A percentile compares a stretch with the other conserved stretches of the same genome.
Conservation (phyloP, 1,140 invertebrate species). For the Trachelipus rathkii region DNA sequence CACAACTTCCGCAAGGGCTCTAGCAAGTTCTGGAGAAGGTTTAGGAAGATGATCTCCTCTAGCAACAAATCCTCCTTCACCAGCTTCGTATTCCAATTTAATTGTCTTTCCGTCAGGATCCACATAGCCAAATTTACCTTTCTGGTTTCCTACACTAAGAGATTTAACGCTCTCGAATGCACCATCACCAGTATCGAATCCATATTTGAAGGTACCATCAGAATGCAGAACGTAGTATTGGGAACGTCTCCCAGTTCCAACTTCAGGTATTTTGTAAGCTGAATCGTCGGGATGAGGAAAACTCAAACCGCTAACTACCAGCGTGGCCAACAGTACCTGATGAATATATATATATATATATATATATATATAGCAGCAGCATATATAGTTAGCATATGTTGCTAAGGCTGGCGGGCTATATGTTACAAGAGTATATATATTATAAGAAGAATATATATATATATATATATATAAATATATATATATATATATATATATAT, state of each 20-base stretch:
- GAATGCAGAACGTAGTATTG: constrained; percentile 34
- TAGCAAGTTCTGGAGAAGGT: neutral
- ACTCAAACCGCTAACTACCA: constrained; percentile 20
- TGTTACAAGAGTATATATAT: too few relatives aligned
- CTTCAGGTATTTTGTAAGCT: constrained; percentile 24
- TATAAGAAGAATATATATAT: too few relatives aligned
- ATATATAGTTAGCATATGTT: too few relatives aligned
- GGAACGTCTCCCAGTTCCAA: constrained; percentile 21
- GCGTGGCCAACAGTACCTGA: constrained; percentile 23
- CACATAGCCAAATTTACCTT: constrained; percentile 35
- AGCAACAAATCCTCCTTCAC: constrained; percentile 35
- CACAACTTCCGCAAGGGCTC: neutral
- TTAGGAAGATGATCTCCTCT: constrained; percentile 30
- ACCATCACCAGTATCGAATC: constrained; percentile 37
- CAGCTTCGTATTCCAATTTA: constrained; percentile 33
- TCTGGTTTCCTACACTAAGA: constrained; percentile 20
- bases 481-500: too few relatives aligned
- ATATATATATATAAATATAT: too few relatives aligned
- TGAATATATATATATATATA: neutral
- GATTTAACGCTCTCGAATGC: constrained; percentile 33
- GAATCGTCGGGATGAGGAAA: constrained; percentile 19
- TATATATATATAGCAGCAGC: too few relatives aligned
- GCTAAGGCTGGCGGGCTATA: too few relatives aligned
- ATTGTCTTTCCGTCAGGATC: constrained; percentile 33
- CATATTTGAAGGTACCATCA: constrained; percentile 42